Percentiles rank a stretch among this genome's conserved stretches.
phyloP scores from a whole-genome alignment of 2,888 invertebrate genomes.

The Trisateles emortualis region DNA sequence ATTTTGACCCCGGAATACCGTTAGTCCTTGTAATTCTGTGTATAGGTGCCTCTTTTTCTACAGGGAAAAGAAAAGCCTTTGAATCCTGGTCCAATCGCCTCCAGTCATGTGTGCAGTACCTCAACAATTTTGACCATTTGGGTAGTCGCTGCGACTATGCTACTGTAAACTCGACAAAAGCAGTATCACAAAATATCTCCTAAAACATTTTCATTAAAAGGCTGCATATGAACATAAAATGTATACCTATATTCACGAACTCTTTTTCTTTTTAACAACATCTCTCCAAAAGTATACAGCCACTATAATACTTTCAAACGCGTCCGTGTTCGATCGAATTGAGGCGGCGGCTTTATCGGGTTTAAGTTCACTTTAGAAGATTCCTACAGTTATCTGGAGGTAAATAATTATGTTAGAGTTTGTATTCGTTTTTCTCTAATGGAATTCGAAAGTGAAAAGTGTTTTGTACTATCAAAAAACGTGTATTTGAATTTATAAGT shows the following conservation, averaged over 20 bases:
- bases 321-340: conserved; percentile 21
- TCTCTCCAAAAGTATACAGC: not conserved
- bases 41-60: too few species aligned
- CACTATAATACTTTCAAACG: conserved; percentile 5
- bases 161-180: too few species aligned
- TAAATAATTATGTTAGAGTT: conserved; percentile 3
- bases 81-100: too few species aligned
- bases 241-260: not conserved
- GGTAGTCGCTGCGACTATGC: too few species aligned
- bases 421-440: conserved; percentile 3
- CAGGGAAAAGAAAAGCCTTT: too few species aligned
- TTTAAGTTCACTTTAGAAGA: conserved; percentile 21
- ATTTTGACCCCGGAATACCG: too few species aligned
- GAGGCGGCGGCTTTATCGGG: conserved; percentile 21
- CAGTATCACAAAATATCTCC: too few species aligned
- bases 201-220: too few species aligned
- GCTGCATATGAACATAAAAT: not conserved
- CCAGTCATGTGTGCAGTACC: too few species aligned
- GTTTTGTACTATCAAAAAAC: not conserved
- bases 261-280: not conserved
- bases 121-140: too few species aligned
- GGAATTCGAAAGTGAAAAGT: not conserved
- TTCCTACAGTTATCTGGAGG: conserved; percentile 17
- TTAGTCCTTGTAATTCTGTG: too few species aligned
- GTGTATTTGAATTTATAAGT: conserved; percentile 31